Evolutionary conservation across 2,113 vertebrate species (phyloP).

Genomic region (Leuciscus idus): DNA sequence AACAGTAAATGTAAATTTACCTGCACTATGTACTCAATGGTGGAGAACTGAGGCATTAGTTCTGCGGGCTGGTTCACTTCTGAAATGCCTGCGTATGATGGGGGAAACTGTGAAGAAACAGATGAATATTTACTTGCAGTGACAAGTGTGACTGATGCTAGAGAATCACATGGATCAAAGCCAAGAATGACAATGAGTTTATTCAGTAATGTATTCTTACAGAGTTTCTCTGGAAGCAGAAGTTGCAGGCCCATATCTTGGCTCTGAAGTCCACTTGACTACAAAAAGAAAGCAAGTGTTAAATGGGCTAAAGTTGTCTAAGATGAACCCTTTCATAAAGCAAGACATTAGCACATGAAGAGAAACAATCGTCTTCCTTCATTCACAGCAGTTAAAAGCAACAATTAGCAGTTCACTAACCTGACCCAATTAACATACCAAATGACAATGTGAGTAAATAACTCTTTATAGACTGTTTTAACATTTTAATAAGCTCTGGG

Average conservation of each 20-base stretch:
- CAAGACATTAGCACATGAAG: background rate
- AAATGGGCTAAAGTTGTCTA: background rate
- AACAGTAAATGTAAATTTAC: conserved; percentile 72
- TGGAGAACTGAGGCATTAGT: conserved; percentile 96
- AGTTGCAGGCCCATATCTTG: conserved; percentile 98
- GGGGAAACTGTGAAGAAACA: conserved; percentile 85
- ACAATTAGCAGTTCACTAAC: too few species aligned
- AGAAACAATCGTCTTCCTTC: background rate
- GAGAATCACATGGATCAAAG: background rate
- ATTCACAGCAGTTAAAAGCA: background rate
- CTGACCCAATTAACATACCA: too few species aligned
- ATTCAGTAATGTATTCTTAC: conserved; percentile 70
- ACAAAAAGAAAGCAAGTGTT: conserved; percentile 59
- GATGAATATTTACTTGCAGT: conserved; percentile 42
- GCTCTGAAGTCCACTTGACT: conserved; percentile 97
- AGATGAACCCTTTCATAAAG: background rate
- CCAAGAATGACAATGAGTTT: background rate
- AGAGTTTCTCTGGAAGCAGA: conserved; percentile 98
- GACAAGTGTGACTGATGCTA: background rate
- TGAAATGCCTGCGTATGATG: conserved; percentile 93
- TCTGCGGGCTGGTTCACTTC: conserved; percentile 96
- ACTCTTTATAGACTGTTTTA: background rate
- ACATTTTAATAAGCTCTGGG: background rate
- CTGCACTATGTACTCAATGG: conserved; percentile 97
- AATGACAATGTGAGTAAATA: background rate